A percentile compares a stretch with the other conserved stretches of the same genome.
These are phyloP conservation scores for Trachurus trachurus DNA, from an alignment of 2,797 vertebrate genomes.

Conservation along the genomic window DNA sequence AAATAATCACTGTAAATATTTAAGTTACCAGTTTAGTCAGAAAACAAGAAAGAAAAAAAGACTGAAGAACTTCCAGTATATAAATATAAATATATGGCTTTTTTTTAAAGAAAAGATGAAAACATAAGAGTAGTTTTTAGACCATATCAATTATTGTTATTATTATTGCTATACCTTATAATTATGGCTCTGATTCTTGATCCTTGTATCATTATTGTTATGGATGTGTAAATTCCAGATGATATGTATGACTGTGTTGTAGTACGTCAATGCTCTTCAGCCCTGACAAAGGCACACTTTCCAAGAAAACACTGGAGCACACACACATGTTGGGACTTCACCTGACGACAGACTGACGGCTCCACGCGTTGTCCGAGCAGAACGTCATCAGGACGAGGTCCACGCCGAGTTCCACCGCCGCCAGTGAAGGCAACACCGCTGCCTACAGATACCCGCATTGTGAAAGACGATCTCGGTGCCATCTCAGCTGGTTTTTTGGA, in stretches of 20 bases:
- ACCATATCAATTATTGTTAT: conserved; percentile 79
- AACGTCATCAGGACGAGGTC: neutral
- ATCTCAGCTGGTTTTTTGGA: conserved; percentile 45
- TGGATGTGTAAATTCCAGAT: conserved; percentile 81
- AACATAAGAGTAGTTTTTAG: conserved; percentile 82
- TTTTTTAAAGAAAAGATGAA: conserved; percentile 70
- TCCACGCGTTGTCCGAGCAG: conserved; percentile 7
- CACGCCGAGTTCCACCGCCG: neutral
- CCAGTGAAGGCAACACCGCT: conserved; percentile 21
- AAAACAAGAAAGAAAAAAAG: conserved; percentile 51
- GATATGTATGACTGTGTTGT: conserved; percentile 70
- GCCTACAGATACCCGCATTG: conserved; percentile 22
- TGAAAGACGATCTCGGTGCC: conserved; percentile 34
- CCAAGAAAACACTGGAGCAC: conserved; percentile 56
- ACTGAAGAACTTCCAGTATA: conserved; percentile 65
- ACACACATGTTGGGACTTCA: conserved; percentile 11
- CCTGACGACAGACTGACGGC: conserved; percentile 3
- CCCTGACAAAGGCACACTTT: conserved; percentile 51
- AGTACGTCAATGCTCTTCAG: conserved; percentile 48
- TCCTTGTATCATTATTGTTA: conserved; percentile 79
- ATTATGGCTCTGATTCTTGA: conserved; percentile 80
- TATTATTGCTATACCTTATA: conserved; percentile 77
- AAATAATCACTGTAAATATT: conserved; percentile 89
- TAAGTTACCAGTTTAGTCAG: conserved; percentile 78
- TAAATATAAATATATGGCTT: conserved; percentile 64